Evolutionary conservation across 2,888 invertebrate genomes (phyloP).

Genomic region (Limnephilus marmoratus): DNA sequence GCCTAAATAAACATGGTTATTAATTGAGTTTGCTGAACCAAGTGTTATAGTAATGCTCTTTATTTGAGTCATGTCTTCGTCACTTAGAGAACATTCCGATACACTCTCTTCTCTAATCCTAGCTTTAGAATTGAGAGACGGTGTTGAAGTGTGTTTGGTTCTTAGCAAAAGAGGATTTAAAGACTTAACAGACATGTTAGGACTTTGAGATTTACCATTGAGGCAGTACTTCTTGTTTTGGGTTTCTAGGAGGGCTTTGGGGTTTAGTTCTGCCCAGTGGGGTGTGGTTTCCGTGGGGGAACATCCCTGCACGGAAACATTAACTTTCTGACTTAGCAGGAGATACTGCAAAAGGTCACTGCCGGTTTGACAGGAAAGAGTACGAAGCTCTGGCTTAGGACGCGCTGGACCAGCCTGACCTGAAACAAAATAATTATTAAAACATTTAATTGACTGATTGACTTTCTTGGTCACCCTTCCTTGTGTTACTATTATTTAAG

Average conservation of each 20-base stretch:
- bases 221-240: slow-evolving; percentile 53
- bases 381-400: slow-evolving; percentile 69
- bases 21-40: slow-evolving; percentile 63
- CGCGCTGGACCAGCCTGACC: slow-evolving; percentile 42
- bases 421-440: slow-evolving; percentile 50
- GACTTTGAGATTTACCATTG: slow-evolving; percentile 56
- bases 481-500: not conserved
- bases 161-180: slow-evolving; percentile 51
- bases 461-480: not conserved
- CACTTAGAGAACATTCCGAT: slow-evolving; percentile 65
- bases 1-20: slow-evolving; percentile 52
- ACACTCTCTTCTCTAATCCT: slow-evolving; percentile 66
- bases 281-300: slow-evolving; percentile 29
- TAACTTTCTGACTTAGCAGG: slow-evolving; percentile 68
- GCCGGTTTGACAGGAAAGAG: slow-evolving; percentile 73
- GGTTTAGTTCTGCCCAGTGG: slow-evolving; percentile 67
- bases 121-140: slow-evolving; percentile 62
- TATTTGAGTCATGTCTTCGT: slow-evolving; percentile 65
- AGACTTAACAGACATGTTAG: slow-evolving; percentile 46
- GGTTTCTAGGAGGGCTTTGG: slow-evolving; percentile 65
- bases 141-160: slow-evolving; percentile 60
- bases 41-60: slow-evolving; percentile 65
- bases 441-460: not conserved
- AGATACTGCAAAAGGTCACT: slow-evolving; percentile 70
- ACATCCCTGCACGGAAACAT: slow-evolving; percentile 41